phyloP scores from a whole-genome alignment of 2,797 vertebrate genomes.

The Artibeus lituratus region DNA sequence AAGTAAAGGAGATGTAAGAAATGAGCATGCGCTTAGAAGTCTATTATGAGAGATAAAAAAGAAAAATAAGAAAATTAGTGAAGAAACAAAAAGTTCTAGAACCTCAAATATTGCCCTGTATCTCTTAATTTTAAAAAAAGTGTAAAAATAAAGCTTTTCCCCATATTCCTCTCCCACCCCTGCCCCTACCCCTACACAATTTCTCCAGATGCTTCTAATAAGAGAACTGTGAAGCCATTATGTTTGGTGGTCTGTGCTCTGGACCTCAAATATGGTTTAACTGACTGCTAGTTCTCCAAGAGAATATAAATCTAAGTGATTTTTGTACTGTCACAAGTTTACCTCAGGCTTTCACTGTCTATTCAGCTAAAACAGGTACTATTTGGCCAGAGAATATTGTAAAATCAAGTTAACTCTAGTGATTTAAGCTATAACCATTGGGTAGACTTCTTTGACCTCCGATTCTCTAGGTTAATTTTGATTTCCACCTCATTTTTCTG shows the following conservation, averaged over 20 bases:
- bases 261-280: neutral
- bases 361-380: neutral
- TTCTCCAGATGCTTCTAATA: neutral
- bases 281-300: neutral
- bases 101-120: neutral
- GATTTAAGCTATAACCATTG: neutral
- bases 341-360: neutral
- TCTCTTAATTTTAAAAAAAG: neutral
- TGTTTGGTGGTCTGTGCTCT: neutral
- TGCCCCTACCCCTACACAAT: neutral
- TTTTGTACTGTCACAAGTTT: neutral
- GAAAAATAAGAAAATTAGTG: neutral
- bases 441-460: neutral
- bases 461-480: neutral
- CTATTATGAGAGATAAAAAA: neutral
- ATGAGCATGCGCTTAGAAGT: neutral
- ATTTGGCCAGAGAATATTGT: neutral
- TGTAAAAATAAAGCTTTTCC: neutral
- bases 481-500: neutral
- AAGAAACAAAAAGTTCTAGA: neutral
- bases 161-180: neutral
- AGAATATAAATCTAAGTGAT: neutral
- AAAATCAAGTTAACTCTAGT: neutral
- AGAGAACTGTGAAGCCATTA: neutral
- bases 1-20: neutral